These are phyloP conservation scores for Apamea crenata DNA, from an alignment of 2,888 invertebrate genomes.

Conservation along the genomic window DNA sequence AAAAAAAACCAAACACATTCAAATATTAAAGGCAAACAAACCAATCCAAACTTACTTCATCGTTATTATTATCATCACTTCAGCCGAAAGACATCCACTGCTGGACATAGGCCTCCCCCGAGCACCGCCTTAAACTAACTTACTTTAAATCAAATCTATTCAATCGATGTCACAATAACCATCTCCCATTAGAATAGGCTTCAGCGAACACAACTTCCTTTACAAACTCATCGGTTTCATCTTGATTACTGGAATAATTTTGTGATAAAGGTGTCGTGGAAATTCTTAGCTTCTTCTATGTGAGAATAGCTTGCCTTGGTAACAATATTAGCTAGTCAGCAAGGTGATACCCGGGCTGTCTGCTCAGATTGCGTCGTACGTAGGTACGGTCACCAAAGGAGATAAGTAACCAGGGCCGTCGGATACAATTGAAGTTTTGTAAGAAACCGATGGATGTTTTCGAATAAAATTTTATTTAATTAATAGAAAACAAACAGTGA, in stretches of 20 bases:
- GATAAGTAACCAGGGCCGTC: too few species aligned
- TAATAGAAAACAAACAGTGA: too few species aligned
- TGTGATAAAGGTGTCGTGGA: not conserved
- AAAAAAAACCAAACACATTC: not conserved
- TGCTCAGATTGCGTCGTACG: not conserved
- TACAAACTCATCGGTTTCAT: not conserved
- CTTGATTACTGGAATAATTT: constrained; percentile 3
- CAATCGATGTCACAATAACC: not conserved
- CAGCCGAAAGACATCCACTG: not conserved
- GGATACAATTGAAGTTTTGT: too few species aligned
- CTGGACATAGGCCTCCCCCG: too few species aligned
- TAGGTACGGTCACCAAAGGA: not conserved
- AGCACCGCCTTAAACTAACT: not conserved
- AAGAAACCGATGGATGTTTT: too few species aligned
- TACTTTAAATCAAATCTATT: not conserved
- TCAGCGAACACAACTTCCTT: not conserved
- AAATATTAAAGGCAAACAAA: not conserved
- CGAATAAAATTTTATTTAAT: too few species aligned
- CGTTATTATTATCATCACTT: not conserved
- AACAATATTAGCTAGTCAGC: not conserved
- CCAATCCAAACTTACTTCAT: not conserved
- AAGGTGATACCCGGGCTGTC: not conserved
- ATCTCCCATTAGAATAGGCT: not conserved
- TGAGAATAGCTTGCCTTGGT: not conserved
- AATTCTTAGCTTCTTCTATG: not conserved